Conservation (phyloP, 2,888 invertebrate genomes). For the Osmoderma eremita region DNA sequence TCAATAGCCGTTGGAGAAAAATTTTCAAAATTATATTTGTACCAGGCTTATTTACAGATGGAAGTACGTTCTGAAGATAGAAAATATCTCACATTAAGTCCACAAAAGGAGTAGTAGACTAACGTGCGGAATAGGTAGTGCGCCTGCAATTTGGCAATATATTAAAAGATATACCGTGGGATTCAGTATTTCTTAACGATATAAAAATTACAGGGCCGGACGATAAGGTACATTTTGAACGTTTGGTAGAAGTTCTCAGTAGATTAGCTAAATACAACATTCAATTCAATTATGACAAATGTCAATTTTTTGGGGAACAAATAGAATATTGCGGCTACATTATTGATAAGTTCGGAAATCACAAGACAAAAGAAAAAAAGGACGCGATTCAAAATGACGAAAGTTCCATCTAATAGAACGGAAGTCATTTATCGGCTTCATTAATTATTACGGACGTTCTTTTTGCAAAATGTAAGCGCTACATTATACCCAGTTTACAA, state of each 20-base stretch:
- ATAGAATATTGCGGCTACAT: constrained; percentile 54
- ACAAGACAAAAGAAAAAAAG: constrained; percentile 53
- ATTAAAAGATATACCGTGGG: constrained; percentile 50
- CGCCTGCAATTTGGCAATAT: constrained; percentile 56
- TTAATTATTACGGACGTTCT: constrained; percentile 56
- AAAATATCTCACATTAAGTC: constrained; percentile 54
- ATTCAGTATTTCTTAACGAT: constrained; percentile 48
- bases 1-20: constrained; percentile 50
- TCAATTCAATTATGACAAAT: constrained; percentile 51
- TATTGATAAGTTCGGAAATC: constrained; percentile 55
- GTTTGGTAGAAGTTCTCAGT: constrained; percentile 49
- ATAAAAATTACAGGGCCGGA: constrained; percentile 48
- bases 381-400: constrained; percentile 52
- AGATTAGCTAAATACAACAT: constrained; percentile 50
- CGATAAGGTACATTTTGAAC: constrained; percentile 49
- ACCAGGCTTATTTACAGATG: constrained; percentile 55
- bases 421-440: constrained; percentile 52
- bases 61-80: constrained; percentile 53
- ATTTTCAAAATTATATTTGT: constrained; percentile 50
- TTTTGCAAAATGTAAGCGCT: constrained; percentile 52
- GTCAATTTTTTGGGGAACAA: constrained; percentile 50
- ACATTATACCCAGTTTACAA: constrained; percentile 52
- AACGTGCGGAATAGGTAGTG: constrained; percentile 54
- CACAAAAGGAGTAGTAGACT: constrained; percentile 56
- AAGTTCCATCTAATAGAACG: constrained; percentile 4